phyloP scores from a whole-genome alignment of 2,113 vertebrate genomes.

The Grallaria varia region DNA sequence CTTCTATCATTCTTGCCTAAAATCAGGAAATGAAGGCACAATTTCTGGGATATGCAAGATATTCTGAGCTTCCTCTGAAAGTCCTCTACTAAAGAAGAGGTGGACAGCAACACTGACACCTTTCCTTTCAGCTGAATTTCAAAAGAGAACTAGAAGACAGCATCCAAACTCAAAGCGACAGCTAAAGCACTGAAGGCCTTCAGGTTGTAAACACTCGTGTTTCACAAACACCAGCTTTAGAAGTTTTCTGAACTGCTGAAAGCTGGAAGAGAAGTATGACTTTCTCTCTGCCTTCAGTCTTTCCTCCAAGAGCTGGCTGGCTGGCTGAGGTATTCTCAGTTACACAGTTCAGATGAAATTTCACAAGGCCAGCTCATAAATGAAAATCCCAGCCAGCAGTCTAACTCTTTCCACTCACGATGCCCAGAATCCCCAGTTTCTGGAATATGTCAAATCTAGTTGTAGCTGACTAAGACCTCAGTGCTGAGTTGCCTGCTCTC shows the following conservation, averaged over 20 bases:
- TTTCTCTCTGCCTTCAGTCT: neutral
- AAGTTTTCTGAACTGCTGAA: neutral
- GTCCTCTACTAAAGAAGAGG: neutral
- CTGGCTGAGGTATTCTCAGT: neutral
- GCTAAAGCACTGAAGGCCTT: neutral
- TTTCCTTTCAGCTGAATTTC: neutral
- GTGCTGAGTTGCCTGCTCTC: neutral
- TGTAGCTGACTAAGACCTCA: neutral
- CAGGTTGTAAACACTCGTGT: neutral
- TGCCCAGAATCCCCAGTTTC: neutral
- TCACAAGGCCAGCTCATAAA: neutral
- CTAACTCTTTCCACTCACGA: slow-evolving; percentile 2
- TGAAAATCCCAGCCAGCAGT: neutral
- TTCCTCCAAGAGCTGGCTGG: neutral
- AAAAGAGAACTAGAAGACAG: neutral
- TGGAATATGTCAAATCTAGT: neutral
- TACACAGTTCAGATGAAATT: neutral
- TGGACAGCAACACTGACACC: neutral
- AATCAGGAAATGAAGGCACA: neutral
- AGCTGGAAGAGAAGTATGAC: neutral
- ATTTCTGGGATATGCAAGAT: neutral
- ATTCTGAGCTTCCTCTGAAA: neutral
- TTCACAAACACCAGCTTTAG: neutral
- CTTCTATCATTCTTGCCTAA: neutral
- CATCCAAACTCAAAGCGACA: neutral